phyloP scores from a whole-genome alignment of 2,797 vertebrate species.

The Alca torda region DNA sequence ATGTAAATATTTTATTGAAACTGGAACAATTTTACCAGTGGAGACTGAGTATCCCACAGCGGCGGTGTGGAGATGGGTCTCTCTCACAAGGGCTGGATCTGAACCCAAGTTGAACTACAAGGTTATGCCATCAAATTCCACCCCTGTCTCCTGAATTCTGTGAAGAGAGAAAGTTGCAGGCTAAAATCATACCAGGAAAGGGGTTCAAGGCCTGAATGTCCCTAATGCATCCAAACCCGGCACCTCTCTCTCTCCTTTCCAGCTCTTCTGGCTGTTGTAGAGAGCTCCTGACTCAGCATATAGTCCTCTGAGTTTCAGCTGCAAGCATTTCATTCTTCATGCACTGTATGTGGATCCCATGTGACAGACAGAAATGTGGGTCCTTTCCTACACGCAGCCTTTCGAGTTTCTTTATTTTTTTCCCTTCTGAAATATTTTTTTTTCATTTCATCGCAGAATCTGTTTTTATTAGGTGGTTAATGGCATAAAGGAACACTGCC shows the following conservation, averaged over 20 bases:
- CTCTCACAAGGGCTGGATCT: neutral
- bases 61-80: neutral
- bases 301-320: neutral
- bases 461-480: neutral
- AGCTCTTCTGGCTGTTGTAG: neutral
- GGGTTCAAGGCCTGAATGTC: neutral
- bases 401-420: neutral
- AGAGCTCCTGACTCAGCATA: neutral
- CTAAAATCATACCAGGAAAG: neutral
- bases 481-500: neutral
- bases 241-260: neutral
- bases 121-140: neutral
- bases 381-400: neutral
- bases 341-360: neutral
- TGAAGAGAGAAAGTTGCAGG: neutral
- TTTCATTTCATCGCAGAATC: neutral
- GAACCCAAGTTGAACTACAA: neutral
- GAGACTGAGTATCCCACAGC: neutral
- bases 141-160: neutral
- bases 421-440: neutral
- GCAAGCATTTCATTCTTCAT: neutral
- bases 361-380: neutral
- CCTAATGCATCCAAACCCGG: neutral
- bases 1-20: constrained; percentile 4
- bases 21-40: neutral